phyloP scores from a whole-genome alignment of 2,888 invertebrate species.

The Apotomis turbidana region DNA sequence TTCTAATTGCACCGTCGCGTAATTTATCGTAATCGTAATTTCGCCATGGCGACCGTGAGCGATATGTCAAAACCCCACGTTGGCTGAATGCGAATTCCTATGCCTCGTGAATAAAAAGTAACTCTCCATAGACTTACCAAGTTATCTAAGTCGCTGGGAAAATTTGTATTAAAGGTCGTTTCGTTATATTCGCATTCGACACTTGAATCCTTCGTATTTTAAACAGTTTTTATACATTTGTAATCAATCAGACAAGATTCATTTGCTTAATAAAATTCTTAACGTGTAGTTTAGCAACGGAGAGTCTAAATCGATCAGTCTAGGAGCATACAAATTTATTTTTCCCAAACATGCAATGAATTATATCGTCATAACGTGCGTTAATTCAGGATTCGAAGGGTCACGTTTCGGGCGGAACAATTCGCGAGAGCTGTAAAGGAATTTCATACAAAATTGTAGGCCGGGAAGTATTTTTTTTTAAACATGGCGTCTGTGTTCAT shows the following conservation, averaged over 20 bases:
- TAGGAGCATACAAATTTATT: not conserved
- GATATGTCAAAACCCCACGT: constrained; percentile 61
- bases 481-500: no score
- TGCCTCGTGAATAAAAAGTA: constrained; percentile 55
- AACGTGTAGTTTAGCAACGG: not conserved
- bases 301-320: not conserved
- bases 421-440: no score
- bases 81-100: constrained; percentile 53
- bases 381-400: no score
- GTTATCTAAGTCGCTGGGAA: not conserved
- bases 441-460: no score
- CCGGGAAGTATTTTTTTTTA: no score
- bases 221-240: not conserved
- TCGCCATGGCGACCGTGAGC: constrained; percentile 64
- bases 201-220: not conserved
- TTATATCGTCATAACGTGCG: no score
- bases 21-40: constrained; percentile 59
- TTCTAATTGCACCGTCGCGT: constrained; percentile 51
- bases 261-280: not conserved
- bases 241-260: not conserved
- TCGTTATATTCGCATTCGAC: not conserved
- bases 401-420: no score
- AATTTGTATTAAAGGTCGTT: not conserved
- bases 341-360: no score
- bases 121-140: constrained; percentile 4